Base-by-base conservation (phyloP, 2,113 vertebrate species). In the Camelus bactrianus region DNA sequence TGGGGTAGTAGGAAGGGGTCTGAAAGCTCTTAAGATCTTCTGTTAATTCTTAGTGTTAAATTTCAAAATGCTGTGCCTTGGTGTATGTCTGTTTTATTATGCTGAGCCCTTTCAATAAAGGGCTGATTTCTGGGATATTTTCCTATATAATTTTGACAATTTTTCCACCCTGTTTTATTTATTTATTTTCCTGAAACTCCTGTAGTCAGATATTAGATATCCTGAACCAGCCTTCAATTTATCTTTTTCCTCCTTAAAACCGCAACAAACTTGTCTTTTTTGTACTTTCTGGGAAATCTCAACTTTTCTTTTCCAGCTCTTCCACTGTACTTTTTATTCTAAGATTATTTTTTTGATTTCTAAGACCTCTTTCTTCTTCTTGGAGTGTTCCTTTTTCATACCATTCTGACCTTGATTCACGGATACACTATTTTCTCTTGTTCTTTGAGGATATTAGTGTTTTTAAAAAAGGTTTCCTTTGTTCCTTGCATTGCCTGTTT, bases 1-100 rank as follows among this genome's bases (percentile, higher is more conserved):
- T 42, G 32, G 52, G 46, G 32, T 16, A 69, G 60, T 13, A 75
- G 76, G 48, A 52, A 80, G 70, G 50, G 48, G 11, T 89, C 19
- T 67, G 69, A 69, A 88, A 69, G 26, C 48, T 70, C 35, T 83
- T 80, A 76, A 80, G 19, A 82, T 94, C 32, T 46, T 93, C 46
- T 83, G 13, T 80, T 91, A 81, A 87, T 81, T 81, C 35, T 95
- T 52, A 79, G 24, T 82, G 48, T 76, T 88, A 81, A 92, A 80
- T 82, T 88, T 88, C 5, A 75, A 91, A 83, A 89, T 30, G 0
- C 79, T 54, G 65, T 82, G 56, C 85, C 77, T 94, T 94, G 56
- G 46, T 73, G 24, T n/a, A 65, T 8, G 56, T 81, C 60, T 81
- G 30, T 65, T 72, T 89, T 72, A 70, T 54, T 81, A 62, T 82